Evolutionary conservation across 1,140 invertebrate genomes (phyloP).

Genomic region (Trigoniulus corallinus): DNA sequence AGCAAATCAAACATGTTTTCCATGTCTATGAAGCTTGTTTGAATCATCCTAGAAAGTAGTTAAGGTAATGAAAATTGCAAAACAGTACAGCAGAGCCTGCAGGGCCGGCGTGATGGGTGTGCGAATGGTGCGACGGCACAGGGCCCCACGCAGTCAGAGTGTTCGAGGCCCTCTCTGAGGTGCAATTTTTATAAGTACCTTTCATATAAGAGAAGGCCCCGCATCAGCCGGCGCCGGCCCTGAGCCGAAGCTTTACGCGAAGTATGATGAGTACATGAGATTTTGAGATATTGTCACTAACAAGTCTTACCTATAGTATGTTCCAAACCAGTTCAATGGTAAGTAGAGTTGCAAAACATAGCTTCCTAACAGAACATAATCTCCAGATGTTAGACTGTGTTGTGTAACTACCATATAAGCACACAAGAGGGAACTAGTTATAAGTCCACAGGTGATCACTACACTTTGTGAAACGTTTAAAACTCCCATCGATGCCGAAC

Average conservation of each 20-base stretch:
- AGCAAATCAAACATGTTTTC: constrained; percentile 98
- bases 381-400: constrained; percentile 62
- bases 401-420: constrained; percentile 56
- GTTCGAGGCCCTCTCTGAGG: too few species aligned
- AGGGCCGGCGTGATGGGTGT: too few species aligned
- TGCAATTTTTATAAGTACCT: too few species aligned
- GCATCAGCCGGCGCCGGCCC: too few species aligned
- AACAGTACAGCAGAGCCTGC: background rate
- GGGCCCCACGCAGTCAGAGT: too few species aligned
- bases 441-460: constrained; percentile 67
- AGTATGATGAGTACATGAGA: background rate
- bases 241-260: too few species aligned
- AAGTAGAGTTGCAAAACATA: constrained; percentile 94
- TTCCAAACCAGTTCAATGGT: constrained; percentile 92
- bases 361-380: constrained; percentile 85
- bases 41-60: constrained; percentile 54
- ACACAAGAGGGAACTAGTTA: constrained; percentile 73
- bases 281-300: background rate
- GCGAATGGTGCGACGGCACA: too few species aligned
- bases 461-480: constrained; percentile 79
- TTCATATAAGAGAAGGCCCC: too few species aligned
- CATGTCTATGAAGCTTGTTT: constrained; percentile 97
- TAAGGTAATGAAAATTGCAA: background rate
- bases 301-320: constrained; percentile 68
- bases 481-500: constrained; percentile 65